These are phyloP conservation scores for Steromphala cineraria DNA, from an alignment of 2,888 invertebrate genomes.

Conservation along the genomic window DNA sequence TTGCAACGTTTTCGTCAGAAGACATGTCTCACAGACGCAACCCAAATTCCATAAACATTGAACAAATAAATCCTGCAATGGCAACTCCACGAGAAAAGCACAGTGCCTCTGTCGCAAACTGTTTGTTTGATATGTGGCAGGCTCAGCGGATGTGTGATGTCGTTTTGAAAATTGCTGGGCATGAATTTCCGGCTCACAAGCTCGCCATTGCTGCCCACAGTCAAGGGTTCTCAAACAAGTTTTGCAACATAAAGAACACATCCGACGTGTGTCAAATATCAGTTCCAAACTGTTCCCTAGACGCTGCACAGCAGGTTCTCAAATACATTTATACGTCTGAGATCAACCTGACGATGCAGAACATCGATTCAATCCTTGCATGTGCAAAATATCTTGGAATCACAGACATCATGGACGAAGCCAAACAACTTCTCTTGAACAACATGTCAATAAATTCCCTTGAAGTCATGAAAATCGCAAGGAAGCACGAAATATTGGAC, in stretches of 20 bases:
- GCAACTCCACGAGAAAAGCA: not conserved
- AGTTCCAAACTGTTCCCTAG: constrained; percentile 40
- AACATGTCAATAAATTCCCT: constrained; percentile 47
- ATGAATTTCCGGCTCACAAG: constrained; percentile 54
- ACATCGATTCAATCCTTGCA: constrained; percentile 51
- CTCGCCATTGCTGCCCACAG: constrained; percentile 63
- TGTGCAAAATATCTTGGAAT: constrained; percentile 54
- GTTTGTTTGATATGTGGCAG: constrained; percentile 52
- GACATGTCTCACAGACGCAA: not conserved
- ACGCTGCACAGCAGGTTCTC: constrained; percentile 49
- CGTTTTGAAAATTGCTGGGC: constrained; percentile 37
- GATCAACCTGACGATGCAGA: constrained; percentile 44
- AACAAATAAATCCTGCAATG: not conserved
- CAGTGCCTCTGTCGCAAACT: constrained; percentile 25
- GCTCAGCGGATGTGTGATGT: constrained; percentile 55
- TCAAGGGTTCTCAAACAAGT: constrained; percentile 43
- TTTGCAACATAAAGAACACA: constrained; percentile 32
- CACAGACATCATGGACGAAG: constrained; percentile 38
- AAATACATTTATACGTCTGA: constrained; percentile 58
- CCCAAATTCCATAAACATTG: not conserved
- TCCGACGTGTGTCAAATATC: constrained; percentile 40
- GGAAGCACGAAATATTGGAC: constrained; percentile 47
- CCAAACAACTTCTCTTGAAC: constrained; percentile 46
- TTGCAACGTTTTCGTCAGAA: not conserved
- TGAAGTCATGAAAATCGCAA: constrained; percentile 45